These are phyloP conservation scores for Ceyx melanurus DNA, from an alignment of 2,113 vertebrate species.

Conservation along the genomic window DNA sequence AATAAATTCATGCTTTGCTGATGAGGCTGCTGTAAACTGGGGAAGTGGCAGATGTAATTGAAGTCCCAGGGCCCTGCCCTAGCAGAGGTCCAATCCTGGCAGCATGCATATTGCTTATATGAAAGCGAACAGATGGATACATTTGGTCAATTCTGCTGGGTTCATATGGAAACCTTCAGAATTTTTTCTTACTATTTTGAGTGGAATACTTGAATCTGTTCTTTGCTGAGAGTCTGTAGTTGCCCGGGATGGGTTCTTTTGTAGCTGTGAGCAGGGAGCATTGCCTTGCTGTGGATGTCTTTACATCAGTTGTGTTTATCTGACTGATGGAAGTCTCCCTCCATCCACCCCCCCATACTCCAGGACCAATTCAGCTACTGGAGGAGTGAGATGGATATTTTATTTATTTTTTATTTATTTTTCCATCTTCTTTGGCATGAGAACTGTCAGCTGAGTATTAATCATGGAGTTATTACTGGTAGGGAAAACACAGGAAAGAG, in stretches of 20 bases:
- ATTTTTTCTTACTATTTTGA: conserved; percentile 51
- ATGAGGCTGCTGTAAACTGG: conserved; percentile 52
- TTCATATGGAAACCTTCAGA: conserved; percentile 63
- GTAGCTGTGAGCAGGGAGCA: neutral
- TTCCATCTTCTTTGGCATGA: conserved; percentile 13
- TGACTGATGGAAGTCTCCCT: neutral
- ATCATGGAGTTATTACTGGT: conserved; percentile 55
- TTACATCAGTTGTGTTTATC: neutral
- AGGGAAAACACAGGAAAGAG: neutral
- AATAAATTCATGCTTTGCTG: conserved; percentile 42
- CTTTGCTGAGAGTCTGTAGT: conserved; percentile 1
- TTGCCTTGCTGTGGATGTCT: neutral
- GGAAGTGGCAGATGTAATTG: conserved; percentile 65
- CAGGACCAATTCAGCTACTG: conserved; percentile 1
- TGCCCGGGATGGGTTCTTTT: conserved; percentile 9
- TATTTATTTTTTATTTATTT: conserved; percentile 17
- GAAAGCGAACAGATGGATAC: conserved; percentile 63
- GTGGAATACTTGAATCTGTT: conserved; percentile 56
- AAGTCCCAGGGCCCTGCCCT: conserved; percentile 65
- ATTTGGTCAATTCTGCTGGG: conserved; percentile 59
- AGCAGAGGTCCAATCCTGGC: conserved; percentile 53
- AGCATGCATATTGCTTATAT: conserved; percentile 58
- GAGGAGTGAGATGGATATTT: conserved; percentile 27
- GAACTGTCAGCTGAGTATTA: conserved; percentile 41
- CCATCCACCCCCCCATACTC: neutral